Percentiles rank a stretch among this genome's conserved stretches.
Conservation (phyloP, 1,140 invertebrate species). For the Ectropis grisescens region DNA sequence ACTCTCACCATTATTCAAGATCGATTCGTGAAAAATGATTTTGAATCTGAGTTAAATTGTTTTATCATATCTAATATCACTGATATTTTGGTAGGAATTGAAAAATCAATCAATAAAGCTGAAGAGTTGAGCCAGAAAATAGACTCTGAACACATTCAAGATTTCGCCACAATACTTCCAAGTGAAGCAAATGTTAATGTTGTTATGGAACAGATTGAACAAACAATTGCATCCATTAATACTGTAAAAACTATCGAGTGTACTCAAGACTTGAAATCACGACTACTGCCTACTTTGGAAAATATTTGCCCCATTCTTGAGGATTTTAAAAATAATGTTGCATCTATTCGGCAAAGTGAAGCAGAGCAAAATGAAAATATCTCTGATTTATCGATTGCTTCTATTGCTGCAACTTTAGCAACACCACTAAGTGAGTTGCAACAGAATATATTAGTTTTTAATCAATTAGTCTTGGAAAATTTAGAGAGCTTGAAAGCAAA, state of each 20-base stretch:
- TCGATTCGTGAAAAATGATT: constrained; percentile 30
- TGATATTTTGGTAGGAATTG: constrained; percentile 46
- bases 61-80: constrained; percentile 38
- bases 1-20: constrained; percentile 42
- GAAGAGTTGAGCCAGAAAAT: constrained; percentile 51
- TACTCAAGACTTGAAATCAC: constrained; percentile 17
- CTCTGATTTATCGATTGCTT: constrained; percentile 48
- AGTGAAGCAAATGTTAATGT: constrained; percentile 26
- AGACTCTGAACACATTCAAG: constrained; percentile 34
- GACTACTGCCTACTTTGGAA: constrained; percentile 26
- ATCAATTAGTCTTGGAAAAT: constrained; percentile 45
- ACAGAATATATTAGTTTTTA: constrained; percentile 40
- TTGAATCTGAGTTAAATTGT: constrained; percentile 36
- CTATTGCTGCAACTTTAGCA: constrained; percentile 34
- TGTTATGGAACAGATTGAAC: constrained; percentile 37
- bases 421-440: constrained; percentile 49
- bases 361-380: constrained; percentile 28
- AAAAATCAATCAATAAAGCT: constrained; percentile 58
- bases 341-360: constrained; percentile 16
- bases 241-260: constrained; percentile 32
- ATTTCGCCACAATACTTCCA: constrained; percentile 16
- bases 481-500: constrained; percentile 42
- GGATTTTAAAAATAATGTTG: constrained; percentile 40
- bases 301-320: constrained; percentile 41
- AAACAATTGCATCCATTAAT: constrained; percentile 33